Conservation (phyloP, 2,113 vertebrate species). For the Psilopsiagon aymara region DNA sequence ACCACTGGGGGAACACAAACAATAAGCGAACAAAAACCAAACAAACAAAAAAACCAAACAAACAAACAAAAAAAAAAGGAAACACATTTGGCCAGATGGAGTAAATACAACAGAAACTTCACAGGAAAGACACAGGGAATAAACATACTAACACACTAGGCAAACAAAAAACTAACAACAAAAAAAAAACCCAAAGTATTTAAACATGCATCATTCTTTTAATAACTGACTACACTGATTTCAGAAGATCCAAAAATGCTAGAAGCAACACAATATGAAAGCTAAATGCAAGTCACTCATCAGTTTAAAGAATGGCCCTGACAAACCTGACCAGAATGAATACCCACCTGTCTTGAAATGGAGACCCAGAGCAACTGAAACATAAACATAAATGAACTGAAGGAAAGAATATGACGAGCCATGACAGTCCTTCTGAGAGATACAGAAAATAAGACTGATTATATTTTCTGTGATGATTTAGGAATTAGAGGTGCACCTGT, state of each 20-base stretch:
- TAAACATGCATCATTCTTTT: neutral
- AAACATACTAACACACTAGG: neutral
- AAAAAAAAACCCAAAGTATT: neutral
- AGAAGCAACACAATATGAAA: neutral
- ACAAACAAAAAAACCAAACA: neutral
- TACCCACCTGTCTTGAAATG: neutral
- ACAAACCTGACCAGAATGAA: neutral
- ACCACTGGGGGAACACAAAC: neutral
- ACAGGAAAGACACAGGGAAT: neutral
- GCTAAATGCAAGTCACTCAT: neutral
- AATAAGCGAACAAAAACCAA: neutral
- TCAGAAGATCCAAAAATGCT: neutral
- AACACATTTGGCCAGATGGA: neutral
- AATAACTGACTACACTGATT: neutral
- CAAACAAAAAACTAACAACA: neutral
- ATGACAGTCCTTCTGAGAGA: neutral
- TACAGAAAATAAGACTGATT: neutral
- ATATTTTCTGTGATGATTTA: neutral
- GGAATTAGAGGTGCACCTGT: neutral
- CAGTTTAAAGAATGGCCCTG: neutral
- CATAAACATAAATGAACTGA: neutral
- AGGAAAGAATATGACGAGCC: neutral
- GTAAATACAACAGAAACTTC: neutral
- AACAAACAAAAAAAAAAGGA: no score
- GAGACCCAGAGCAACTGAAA: neutral